Percentiles rank a stretch among this genome's conserved stretches.
Evolutionary conservation across 2,888 invertebrate genomes (phyloP).

Genomic region (Artemia sinica): DNA sequence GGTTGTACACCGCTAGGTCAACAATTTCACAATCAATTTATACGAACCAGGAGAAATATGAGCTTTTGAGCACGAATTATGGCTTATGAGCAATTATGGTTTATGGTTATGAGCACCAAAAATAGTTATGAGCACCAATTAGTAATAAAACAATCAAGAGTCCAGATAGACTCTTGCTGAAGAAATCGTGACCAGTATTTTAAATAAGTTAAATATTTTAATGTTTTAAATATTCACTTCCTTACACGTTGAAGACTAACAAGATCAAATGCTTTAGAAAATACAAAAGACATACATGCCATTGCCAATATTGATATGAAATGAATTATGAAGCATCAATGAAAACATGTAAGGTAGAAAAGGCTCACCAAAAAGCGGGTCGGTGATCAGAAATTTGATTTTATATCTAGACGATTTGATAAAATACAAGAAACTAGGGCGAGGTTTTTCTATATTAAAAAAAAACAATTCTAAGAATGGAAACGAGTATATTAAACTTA

Average conservation of each 20-base stretch:
- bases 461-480: neutral
- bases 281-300: neutral
- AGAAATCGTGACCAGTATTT: neutral
- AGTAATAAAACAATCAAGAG: neutral
- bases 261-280: neutral
- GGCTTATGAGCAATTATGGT: no score
- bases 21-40: neutral
- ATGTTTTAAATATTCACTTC: neutral
- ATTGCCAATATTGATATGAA: neutral
- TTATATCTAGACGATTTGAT: no score
- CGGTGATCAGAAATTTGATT: no score
- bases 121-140: neutral
- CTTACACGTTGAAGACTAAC: neutral
- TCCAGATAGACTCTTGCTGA: neutral
- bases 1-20: no score
- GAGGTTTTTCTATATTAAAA: neutral
- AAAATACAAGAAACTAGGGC: neutral
- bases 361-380: no score
- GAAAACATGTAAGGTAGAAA: no score
- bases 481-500: neutral
- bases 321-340: no score
- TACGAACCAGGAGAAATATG: neutral
- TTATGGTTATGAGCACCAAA: no score
- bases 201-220: no score
- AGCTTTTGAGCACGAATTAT: no score